Percentiles rank a stretch among this genome's conserved stretches.
phyloP scores from a whole-genome alignment of 1,140 invertebrate species.

The Eriosoma lanigerum region DNA sequence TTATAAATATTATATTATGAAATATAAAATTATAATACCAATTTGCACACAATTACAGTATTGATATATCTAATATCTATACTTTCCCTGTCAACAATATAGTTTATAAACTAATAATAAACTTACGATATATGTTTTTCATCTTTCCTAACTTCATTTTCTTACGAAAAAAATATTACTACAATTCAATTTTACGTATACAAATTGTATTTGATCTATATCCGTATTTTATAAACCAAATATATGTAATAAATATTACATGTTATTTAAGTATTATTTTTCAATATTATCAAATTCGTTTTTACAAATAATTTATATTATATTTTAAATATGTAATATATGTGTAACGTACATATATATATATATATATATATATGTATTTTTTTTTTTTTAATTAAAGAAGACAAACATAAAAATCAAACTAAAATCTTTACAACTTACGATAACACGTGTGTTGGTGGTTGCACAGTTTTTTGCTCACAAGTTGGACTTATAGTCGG shows the following conservation, averaged over 20 bases:
- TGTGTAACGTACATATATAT: no score
- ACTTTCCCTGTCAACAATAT: not conserved
- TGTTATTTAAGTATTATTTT: not conserved
- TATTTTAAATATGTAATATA: no score
- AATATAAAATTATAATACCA: not conserved
- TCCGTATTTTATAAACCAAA: no score
- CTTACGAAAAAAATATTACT: not conserved
- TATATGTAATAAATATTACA: not conserved
- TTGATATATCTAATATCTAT: not conserved
- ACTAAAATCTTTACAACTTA: slow-evolving; percentile 14
- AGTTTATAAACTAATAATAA: slow-evolving; percentile 29
- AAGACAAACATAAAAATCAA: no score
- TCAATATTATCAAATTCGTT: not conserved
- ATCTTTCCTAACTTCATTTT: not conserved
- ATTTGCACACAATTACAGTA: not conserved
- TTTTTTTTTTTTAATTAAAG: no score
- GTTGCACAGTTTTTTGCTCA: slow-evolving; percentile 45
- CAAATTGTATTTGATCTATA: no score
- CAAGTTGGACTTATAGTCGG: slow-evolving; percentile 42
- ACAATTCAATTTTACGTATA: no score
- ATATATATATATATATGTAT: no score
- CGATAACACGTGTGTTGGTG: slow-evolving; percentile 32
- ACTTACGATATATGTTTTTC: not conserved
- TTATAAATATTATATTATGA: not conserved
- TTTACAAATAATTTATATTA: not conserved